These are phyloP conservation scores for Saccostrea cuccullata DNA, from an alignment of 1,140 invertebrate genomes.

Conservation along the genomic window DNA sequence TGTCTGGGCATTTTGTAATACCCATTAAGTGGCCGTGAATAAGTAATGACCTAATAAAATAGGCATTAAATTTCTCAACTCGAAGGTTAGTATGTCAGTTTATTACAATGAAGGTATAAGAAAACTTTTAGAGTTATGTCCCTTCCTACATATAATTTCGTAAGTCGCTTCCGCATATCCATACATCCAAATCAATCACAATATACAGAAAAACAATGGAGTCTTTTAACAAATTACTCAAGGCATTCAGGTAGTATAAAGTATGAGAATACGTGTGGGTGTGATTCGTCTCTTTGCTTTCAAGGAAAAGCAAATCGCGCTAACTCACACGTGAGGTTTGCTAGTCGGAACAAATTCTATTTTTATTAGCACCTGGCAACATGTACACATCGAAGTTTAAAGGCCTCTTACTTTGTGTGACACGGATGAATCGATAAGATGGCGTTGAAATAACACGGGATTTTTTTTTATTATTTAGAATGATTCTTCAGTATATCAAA, in stretches of 20 bases:
- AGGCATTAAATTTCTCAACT: neutral
- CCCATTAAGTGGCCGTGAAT: neutral
- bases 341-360: neutral
- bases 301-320: neutral
- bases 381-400: constrained; percentile 28
- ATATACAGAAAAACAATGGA: neutral
- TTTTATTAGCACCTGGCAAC: constrained; percentile 35
- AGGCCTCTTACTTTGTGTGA: constrained; percentile 12
- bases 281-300: neutral
- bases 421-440: constrained; percentile 25
- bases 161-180: neutral
- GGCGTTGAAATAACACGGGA: constrained; percentile 34
- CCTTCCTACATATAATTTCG: neutral
- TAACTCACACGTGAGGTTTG: constrained; percentile 14
- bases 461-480: constrained; percentile 13
- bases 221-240: neutral
- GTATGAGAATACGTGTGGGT: neutral
- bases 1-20: neutral
- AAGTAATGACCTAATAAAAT: neutral
- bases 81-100: constrained; percentile 4
- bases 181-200: neutral
- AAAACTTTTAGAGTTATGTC: neutral
- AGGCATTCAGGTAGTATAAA: neutral
- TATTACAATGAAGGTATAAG: neutral
- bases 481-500: constrained; percentile 28